Percentiles rank a stretch among this genome's conserved stretches.
Evolutionary conservation across 2,888 invertebrate genomes (phyloP).

Genomic region (Latheticus oryzae): DNA sequence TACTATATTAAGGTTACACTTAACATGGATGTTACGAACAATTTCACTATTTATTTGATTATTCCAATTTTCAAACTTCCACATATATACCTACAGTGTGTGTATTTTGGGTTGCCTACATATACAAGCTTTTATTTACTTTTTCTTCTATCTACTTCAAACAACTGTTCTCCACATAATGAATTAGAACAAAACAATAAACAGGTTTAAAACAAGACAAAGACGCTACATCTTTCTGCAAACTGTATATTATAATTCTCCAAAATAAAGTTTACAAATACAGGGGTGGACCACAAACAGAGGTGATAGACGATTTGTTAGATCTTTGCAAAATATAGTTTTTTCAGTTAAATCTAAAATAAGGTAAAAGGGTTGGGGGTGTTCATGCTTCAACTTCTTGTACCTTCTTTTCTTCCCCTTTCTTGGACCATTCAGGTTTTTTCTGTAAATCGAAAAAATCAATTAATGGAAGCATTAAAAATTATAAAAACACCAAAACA

Average conservation of each 20-base stretch:
- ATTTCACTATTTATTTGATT: no score
- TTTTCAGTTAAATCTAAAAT: constrained; percentile 25
- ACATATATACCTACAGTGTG: no score
- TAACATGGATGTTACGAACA: no score
- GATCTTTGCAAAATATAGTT: constrained; percentile 49
- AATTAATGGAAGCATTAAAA: neutral
- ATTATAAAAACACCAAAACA: constrained; percentile 10
- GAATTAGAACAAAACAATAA: no score
- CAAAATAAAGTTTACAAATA: constrained; percentile 42
- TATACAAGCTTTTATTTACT: no score
- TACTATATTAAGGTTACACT: no score
- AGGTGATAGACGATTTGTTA: constrained; percentile 38
- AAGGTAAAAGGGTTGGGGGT: constrained; percentile 12
- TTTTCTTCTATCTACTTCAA: no score
- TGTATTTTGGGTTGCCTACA: no score
- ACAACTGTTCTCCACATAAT: no score
- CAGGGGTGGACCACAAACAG: constrained; percentile 41
- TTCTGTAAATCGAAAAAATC: constrained; percentile 74
- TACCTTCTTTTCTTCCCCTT: constrained; percentile 87
- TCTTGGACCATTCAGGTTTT: constrained; percentile 96
- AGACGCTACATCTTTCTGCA: no score
- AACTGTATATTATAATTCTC: constrained; percentile 47
- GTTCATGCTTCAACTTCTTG: constrained; percentile 87
- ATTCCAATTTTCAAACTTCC: no score
- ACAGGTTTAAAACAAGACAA: no score